These are phyloP conservation scores for Scaptomyza reducta DNA, from an alignment of 2,888 invertebrate genomes.

Conservation along the genomic window DNA sequence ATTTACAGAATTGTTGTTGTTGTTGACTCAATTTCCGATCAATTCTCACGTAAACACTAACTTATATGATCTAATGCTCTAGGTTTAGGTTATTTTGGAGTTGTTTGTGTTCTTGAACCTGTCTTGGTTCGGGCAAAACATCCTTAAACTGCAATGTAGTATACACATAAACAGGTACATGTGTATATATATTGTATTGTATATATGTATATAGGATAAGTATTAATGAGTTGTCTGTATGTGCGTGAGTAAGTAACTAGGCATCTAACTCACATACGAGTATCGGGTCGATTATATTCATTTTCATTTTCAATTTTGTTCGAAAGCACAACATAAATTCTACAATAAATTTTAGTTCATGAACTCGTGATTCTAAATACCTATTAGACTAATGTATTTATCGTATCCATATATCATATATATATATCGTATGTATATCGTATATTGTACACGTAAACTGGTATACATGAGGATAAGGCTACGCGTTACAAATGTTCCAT, in stretches of 20 bases:
- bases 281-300: conserved; percentile 4
- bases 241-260: conserved; percentile 26
- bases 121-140: conserved; percentile 35
- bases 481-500: conserved; percentile 81
- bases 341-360: conserved; percentile 50
- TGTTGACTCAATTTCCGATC: conserved; percentile 15
- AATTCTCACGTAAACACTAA: conserved; percentile 22
- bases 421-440: conserved; percentile 19
- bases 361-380: conserved; percentile 26
- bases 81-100: conserved; percentile 51
- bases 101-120: conserved; percentile 37
- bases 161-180: conserved; percentile 73
- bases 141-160: conserved; percentile 25
- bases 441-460: conserved; percentile 80
- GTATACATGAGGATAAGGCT: conserved; percentile 85
- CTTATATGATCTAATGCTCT: conserved; percentile 35
- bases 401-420: conserved; percentile 40
- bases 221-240: conserved; percentile 25
- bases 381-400: conserved; percentile 56
- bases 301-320: conserved; percentile 25
- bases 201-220: conserved; percentile 29
- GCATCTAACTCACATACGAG: conserved; percentile 14
- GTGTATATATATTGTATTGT: conserved; percentile 48
- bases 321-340: conserved; percentile 71
- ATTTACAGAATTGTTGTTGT: conserved; percentile 48